Evolutionary conservation across 2,797 vertebrate species (phyloP).

Genomic region (Okamejei kenojei): DNA sequence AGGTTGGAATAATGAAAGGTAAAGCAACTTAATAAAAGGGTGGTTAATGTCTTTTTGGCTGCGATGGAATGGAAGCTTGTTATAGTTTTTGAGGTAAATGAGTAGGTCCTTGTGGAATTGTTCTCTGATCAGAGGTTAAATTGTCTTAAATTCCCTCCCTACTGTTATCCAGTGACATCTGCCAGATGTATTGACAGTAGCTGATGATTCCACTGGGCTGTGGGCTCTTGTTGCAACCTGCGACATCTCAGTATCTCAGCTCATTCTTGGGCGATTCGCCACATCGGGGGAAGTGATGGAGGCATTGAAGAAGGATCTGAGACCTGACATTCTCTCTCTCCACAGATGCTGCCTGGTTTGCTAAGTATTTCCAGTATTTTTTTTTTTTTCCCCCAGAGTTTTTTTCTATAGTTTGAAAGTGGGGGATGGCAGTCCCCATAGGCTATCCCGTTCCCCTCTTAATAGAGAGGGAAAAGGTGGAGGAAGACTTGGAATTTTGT

Average conservation of each 20-base stretch:
- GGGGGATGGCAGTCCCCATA: no score
- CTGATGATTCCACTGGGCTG: neutral
- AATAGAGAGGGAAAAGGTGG: neutral
- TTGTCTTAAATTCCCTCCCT: neutral
- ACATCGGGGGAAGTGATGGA: neutral
- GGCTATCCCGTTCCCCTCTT: no score
- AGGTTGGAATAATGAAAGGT: no score
- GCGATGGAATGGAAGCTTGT: neutral
- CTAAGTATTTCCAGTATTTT: no score
- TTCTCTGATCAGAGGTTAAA: neutral
- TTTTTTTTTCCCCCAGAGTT: no score
- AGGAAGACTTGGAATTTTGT: neutral
- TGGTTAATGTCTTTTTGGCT: no score
- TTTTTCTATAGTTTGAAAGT: no score
- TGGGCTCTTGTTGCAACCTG: neutral
- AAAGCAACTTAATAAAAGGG: no score
- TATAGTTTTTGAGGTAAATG: neutral
- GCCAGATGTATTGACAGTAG: no score
- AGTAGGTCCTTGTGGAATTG: neutral
- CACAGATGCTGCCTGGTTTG: no score
- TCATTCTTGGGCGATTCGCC: neutral
- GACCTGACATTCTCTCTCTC: no score
- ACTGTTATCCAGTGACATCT: neutral
- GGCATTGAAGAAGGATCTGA: neutral
- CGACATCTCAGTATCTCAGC: neutral